Conservation (phyloP, 53 echinoderm and acorn worm species). For the Holothuria scabra region DNA sequence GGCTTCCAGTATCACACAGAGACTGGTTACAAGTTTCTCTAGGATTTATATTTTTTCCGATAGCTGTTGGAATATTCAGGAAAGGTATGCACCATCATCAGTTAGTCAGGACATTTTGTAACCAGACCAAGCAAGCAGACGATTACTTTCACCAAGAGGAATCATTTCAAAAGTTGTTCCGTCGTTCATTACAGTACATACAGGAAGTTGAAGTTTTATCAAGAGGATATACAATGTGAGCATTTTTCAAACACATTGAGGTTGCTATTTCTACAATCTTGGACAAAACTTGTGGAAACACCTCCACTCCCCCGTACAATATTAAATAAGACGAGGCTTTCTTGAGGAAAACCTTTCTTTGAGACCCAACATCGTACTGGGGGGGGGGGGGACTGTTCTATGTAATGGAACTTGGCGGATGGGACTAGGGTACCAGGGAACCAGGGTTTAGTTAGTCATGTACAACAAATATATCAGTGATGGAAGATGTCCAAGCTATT, state of each 20-base stretch:
- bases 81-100: not conserved
- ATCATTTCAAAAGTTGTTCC: constrained; percentile 16
- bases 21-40: not conserved
- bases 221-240: constrained; percentile 90
- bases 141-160: not conserved
- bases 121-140: not conserved
- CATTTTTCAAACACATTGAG: not conserved
- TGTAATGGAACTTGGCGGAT: too few species aligned
- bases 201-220: constrained; percentile 88
- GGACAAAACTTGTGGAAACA: too few species aligned
- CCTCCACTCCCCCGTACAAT: too few species aligned
- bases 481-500: too few species aligned
- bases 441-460: too few species aligned
- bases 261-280: too few species aligned
- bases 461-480: too few species aligned
- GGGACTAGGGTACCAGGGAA: too few species aligned
- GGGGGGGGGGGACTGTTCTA: too few species aligned
- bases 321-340: too few species aligned
- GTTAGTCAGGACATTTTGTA: not conserved
- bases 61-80: not conserved
- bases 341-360: too few species aligned
- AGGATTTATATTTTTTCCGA: not conserved
- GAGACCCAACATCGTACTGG: too few species aligned
- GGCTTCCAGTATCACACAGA: not conserved
- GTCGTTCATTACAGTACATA: constrained; percentile 61